These are phyloP conservation scores for Flexamia atlantica DNA, from an alignment of 2,888 invertebrate species.

Conservation along the genomic window DNA sequence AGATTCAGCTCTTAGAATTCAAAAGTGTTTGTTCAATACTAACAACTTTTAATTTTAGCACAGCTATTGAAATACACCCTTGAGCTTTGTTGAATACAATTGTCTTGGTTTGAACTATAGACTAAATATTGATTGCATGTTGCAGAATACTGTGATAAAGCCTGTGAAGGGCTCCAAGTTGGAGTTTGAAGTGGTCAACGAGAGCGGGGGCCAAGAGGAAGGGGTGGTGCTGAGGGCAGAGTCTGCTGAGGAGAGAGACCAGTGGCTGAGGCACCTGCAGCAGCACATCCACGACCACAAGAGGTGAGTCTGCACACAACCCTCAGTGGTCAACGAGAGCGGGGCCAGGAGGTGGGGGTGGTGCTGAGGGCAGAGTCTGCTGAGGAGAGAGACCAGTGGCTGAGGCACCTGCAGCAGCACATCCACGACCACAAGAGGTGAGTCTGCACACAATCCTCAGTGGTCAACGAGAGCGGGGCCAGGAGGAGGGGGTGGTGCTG, in stretches of 20 bases:
- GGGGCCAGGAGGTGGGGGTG: conserved; percentile 74
- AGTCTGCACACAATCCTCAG: conserved; percentile 71
- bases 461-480: conserved; percentile 75
- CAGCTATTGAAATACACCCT: too few relatives aligned
- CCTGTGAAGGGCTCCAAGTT: conserved; percentile 74
- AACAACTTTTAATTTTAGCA: too few relatives aligned
- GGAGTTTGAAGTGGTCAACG: conserved; percentile 75
- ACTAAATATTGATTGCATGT: conserved; percentile 64
- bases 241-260: conserved; percentile 74
- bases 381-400: conserved; percentile 77
- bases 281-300: conserved; percentile 78
- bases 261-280: conserved; percentile 77
- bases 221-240: conserved; percentile 73
- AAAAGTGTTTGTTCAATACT: too few relatives aligned
- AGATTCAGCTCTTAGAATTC: too few relatives aligned
- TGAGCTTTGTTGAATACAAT: too few relatives aligned
- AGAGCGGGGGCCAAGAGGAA: conserved; percentile 75
- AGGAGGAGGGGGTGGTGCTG: conserved; percentile 73
- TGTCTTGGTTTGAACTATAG: too few relatives aligned
- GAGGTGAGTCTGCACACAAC: conserved; percentile 68
- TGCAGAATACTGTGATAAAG: conserved; percentile 76
- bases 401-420: conserved; percentile 76
- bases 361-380: conserved; percentile 73
- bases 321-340: conserved; percentile 74
- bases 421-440: conserved; percentile 77